Base-by-base conservation (phyloP, 2,888 invertebrate genomes). In the Chrysina gloriosa region DNA sequence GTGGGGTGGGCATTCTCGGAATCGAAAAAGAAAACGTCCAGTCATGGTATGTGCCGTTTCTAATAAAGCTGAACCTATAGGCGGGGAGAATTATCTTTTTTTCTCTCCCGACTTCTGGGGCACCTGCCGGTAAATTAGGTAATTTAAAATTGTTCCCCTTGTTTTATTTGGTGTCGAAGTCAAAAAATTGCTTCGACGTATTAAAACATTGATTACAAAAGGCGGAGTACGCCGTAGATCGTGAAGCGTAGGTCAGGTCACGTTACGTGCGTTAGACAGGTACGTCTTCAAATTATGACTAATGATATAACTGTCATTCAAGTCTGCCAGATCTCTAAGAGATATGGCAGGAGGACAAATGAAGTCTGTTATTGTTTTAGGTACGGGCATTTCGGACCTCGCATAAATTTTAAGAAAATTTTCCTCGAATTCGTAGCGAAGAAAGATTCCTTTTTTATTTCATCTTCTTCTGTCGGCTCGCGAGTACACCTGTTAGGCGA, bases 41-140 rank as follows among this genome's bases (percentile, higher is more conserved):
- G 77, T 78, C 78, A 78, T 76, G 69, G 71, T 75, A 68, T 75
- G 74, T 75, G 74, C 74, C 72, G 77, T 72, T 75, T 75, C 72
- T 74, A 75, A 78, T 76, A 74, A 75, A 73, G 73, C 72, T 69
- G 67, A 72, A 65, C 72, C 68, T 42, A 69, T 70, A 74, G 72
- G 69, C 70, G 67, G 72, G 71, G 66, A 69, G 65, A 72, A 72
- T 72, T 73, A 68, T 73, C 70, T 71, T 72, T 69, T 67, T 67
- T 71, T 72, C 69, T 63, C 63, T 63, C 27, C 50, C n/a, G n/a
- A n/a, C 58, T 39, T 50, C 63, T 27, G 42, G 50, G 63, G 72
- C 76, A 76, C 75, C 76, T 76, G 76, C 73, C 72, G 70, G 65
- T 69, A 71, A 74, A 74, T 74, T 72, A 70, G 63, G 65, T 67